Evolutionary conservation across 2,797 vertebrate genomes (phyloP), one percentile per base, ranked within the genome.

Genomic region (Ataeniobius toweri): DNA sequence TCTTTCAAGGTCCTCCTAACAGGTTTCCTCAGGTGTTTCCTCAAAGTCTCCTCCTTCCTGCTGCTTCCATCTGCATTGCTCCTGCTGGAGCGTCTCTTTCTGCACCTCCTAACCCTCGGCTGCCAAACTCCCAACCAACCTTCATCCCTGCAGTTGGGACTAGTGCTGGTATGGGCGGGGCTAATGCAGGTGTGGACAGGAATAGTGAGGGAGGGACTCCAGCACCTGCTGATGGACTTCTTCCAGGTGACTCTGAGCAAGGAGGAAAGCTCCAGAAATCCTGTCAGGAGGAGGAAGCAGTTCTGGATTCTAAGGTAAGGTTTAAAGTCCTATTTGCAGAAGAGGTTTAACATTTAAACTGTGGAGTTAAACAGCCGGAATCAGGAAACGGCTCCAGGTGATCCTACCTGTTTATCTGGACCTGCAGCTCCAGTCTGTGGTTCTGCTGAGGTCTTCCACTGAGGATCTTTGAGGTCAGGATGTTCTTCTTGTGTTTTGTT

Each of bases 21-120:
- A 18, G 24, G 44, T 13, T 2, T 28, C 55, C n/a, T 59, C 77
- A 77, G 56, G n/a, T 59, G 65, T 26, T 48, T 71, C 72, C 77
- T 59, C 46, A 63, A 8, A 5, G 2, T 24, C 0, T 68, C 39
- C 80, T 79, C 20, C 0, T 82, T 56, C 18, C 78, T 50, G 0
- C 44, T 28, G 4, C 36, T 31, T 61, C 22, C 28, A 20, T 71
- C 28, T 28, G 20, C 13, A n/a, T 71, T 39, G n/a, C 44, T 0
- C 39, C 28, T 48, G 20, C 3, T 5, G 44, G 28, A 10, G 20
- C 39, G 46, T 5, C 20, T 0, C 58, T 8, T 18, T n/a, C 50
- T 48, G 53, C 9, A 6, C 58, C 55, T 59, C 14, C 61, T 31
- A 48, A 63, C 28, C 36, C 77, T 51, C 0, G 22, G 48, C 10